These are phyloP conservation scores for Marmota monax DNA, from an alignment of 2,113 vertebrate genomes.

Conservation along the genomic window DNA sequence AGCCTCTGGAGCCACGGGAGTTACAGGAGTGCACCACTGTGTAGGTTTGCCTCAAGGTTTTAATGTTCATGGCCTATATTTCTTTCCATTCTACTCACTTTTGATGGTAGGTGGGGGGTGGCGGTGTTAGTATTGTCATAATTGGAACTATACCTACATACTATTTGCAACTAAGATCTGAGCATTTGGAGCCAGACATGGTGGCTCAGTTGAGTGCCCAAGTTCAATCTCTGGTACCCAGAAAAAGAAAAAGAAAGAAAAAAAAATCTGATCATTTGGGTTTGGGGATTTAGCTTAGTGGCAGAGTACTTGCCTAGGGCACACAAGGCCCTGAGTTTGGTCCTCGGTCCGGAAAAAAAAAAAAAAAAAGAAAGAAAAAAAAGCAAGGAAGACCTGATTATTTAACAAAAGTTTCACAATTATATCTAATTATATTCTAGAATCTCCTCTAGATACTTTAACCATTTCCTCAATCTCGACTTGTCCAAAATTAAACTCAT, in stretches of 20 bases:
- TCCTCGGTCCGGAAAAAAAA: too few species aligned
- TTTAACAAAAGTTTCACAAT: slow-evolving; percentile 29
- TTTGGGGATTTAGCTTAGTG: too few species aligned
- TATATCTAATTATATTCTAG: background rate
- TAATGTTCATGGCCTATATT: background rate
- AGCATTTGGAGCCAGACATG: too few species aligned
- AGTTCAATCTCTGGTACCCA: too few species aligned
- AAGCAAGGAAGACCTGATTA: background rate
- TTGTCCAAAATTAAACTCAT: slow-evolving; percentile 15
- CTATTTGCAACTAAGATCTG: slow-evolving; percentile 28
- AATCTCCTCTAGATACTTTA: background rate
- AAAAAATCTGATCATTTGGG: too few species aligned
- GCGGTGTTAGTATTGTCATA: slow-evolving; percentile 20
- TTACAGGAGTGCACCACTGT: too few species aligned
- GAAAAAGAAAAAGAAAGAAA: too few species aligned
- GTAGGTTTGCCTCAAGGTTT: background rate
- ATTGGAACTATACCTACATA: background rate
- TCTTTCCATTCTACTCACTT: slow-evolving; percentile 38
- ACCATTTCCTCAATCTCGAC: background rate
- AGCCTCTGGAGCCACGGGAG: too few species aligned
- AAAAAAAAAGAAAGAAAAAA: too few species aligned
- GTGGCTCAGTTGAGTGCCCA: too few species aligned
- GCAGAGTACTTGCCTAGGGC: too few species aligned
- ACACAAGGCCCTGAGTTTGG: too few species aligned
- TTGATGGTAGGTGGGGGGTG: background rate